phyloP scores from a whole-genome alignment of 2,113 vertebrate species.

The Psittacara wagleri region DNA sequence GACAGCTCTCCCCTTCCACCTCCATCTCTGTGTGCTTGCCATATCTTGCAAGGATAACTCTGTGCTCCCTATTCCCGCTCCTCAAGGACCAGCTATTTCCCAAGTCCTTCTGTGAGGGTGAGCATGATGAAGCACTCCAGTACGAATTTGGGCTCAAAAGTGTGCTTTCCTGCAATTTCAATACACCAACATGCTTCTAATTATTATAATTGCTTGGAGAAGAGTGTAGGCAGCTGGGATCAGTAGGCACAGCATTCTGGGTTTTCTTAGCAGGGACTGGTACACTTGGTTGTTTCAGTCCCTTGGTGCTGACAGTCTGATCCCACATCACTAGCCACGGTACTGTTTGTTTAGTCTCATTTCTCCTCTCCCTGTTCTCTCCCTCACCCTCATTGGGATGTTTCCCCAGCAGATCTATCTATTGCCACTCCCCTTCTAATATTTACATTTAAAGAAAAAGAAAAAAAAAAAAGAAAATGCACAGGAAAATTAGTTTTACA shows the following conservation, averaged over 20 bases:
- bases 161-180: neutral
- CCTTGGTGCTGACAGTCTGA: neutral
- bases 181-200: neutral
- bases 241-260: neutral
- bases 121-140: neutral
- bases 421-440: neutral
- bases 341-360: neutral
- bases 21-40: neutral
- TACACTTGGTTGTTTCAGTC: neutral
- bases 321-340: neutral
- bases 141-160: neutral
- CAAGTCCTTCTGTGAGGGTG: accelerated
- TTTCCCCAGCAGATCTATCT: neutral
- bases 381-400: neutral
- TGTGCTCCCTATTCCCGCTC: neutral
- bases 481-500: conserved; percentile 18
- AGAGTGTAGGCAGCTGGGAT: neutral
- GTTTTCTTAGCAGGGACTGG: neutral
- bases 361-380: neutral
- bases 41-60: neutral
- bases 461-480: neutral
- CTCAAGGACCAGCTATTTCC: neutral
- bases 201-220: neutral
- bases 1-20: neutral
- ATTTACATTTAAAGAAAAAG: neutral